Conservation (phyloP, 2,797 vertebrate genomes). For the Intellagama lesueurii region DNA sequence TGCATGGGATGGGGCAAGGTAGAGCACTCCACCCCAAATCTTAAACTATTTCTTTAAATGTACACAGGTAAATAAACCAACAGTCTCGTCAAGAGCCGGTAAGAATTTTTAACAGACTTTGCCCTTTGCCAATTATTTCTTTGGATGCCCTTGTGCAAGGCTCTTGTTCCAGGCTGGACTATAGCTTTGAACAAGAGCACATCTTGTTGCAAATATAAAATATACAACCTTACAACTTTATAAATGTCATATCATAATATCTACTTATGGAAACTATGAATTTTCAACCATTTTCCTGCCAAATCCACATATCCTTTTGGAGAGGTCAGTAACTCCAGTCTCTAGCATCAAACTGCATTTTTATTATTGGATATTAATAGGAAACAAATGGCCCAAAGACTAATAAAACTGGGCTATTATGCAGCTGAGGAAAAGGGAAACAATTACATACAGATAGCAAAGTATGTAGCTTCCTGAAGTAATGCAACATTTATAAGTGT, state of each 20-base stretch:
- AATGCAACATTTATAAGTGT: slow-evolving; percentile 59
- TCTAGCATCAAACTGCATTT: slow-evolving; percentile 47
- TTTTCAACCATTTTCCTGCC: slow-evolving; percentile 58
- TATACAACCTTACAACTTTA: neutral
- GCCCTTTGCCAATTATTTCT: no score
- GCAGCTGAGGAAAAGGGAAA: slow-evolving; percentile 74
- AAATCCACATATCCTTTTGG: slow-evolving; percentile 58
- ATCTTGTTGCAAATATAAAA: neutral
- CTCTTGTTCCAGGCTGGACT: neutral
- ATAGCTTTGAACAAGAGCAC: neutral
- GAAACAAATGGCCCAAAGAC: slow-evolving; percentile 66
- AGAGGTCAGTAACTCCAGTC: slow-evolving; percentile 57
- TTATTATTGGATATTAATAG: slow-evolving; percentile 59
- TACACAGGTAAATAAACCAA: no score
- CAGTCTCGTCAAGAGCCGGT: no score
- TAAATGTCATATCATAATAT: slow-evolving; percentile 8
- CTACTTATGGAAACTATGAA: slow-evolving; percentile 53
- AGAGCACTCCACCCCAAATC: no score
- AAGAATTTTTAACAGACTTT: no score
- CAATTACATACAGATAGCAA: slow-evolving; percentile 63
- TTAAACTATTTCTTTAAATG: no score
- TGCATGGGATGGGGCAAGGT: no score
- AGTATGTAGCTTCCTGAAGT: slow-evolving; percentile 67
- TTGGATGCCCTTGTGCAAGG: no score
- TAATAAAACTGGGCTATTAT: slow-evolving; percentile 66